phyloP scores from a whole-genome alignment of 1,140 invertebrate species.

The Magallana angulata region DNA sequence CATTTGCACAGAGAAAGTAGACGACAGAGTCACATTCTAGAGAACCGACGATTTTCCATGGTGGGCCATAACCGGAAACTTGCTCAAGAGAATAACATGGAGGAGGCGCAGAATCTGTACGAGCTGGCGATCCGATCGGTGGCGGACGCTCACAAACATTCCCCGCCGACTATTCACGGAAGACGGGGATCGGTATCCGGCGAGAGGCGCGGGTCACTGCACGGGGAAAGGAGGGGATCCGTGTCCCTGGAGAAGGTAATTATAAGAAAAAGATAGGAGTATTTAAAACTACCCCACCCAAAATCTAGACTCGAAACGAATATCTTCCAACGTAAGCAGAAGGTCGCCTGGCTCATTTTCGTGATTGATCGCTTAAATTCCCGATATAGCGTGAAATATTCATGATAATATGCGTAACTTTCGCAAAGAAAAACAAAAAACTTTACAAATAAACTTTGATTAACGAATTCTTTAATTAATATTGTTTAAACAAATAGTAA shows the following conservation, averaged over 20 bases:
- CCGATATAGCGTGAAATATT: too few relatives aligned
- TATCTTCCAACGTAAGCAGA: too few relatives aligned
- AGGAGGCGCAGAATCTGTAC: conserved; percentile 10
- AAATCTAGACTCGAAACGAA: too few relatives aligned
- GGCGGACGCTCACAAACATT: background rate
- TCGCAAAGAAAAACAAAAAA: too few relatives aligned
- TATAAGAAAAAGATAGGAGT: background rate
- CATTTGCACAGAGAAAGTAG: background rate
- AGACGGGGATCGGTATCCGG: background rate
- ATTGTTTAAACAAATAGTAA: too few relatives aligned
- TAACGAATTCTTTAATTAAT: too few relatives aligned
- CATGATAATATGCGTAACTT: too few relatives aligned
- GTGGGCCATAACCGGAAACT: background rate
- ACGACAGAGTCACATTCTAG: background rate
- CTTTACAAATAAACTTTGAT: too few relatives aligned
- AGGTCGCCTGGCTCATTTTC: too few relatives aligned
- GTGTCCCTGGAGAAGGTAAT: background rate
- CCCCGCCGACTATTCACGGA: background rate
- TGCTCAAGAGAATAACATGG: background rate
- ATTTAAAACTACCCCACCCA: too few relatives aligned
- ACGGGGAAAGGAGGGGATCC: background rate
- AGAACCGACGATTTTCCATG: background rate
- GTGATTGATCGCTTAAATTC: too few relatives aligned
- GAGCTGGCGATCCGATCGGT: background rate
- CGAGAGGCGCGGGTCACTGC: conserved; percentile 18